phyloP scores from a whole-genome alignment of 2,113 vertebrate genomes.

The Dermatemys mawii region DNA sequence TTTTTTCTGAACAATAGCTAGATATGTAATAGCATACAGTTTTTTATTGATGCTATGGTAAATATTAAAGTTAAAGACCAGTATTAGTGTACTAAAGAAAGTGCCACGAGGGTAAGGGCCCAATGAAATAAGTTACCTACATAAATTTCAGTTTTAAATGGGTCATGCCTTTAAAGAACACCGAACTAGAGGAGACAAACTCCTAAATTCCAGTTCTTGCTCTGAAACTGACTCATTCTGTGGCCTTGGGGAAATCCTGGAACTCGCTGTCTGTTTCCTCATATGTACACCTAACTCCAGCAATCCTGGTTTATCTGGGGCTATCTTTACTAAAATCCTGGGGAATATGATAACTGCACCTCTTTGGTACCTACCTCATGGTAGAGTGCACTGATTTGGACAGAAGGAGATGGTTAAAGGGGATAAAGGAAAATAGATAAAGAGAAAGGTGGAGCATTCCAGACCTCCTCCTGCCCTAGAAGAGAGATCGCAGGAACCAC shows the following conservation, averaged over 20 bases:
- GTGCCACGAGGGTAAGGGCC: background rate
- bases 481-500: background rate
- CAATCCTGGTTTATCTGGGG: background rate
- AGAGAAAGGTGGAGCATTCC: background rate
- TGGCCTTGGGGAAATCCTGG: background rate
- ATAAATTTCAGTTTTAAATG: background rate
- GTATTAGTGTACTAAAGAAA: background rate
- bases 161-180: background rate
- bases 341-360: background rate
- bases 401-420: background rate
- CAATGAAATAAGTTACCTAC: background rate
- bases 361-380: background rate
- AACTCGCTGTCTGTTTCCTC: background rate
- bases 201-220: background rate
- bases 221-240: background rate
- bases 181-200: background rate
- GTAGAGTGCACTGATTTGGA: background rate
- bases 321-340: background rate
- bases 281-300: background rate
- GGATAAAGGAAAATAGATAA: background rate
- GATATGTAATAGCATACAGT: background rate
- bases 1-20: background rate
- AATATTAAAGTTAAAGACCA: background rate
- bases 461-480: background rate
- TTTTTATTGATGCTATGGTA: background rate